Percentiles rank a stretch among this genome's conserved stretches.
These are phyloP conservation scores for Notoglanidium macrostoma DNA, from an alignment of 2,797 vertebrate species.

Conservation along the genomic window DNA sequence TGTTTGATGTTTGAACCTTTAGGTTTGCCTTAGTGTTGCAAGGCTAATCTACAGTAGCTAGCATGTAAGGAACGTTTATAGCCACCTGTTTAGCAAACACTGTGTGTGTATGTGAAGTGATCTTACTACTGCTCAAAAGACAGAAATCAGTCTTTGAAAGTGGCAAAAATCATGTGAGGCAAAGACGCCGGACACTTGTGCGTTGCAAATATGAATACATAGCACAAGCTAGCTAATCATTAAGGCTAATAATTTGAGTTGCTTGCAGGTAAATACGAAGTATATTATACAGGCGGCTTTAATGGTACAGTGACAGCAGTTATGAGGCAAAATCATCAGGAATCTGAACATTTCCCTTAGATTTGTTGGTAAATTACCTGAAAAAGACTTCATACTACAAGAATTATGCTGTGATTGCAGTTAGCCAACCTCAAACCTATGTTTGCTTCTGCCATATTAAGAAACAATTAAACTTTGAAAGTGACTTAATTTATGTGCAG, in stretches of 20 bases:
- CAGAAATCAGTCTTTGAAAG: neutral
- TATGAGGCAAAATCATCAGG: neutral
- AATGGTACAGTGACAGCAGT: neutral
- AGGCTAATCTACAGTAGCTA: neutral
- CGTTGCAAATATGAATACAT: neutral
- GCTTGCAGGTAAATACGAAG: neutral
- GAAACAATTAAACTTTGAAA: neutral
- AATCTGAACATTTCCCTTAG: neutral
- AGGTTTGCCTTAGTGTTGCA: neutral
- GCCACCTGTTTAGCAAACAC: neutral
- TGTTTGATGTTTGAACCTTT: neutral
- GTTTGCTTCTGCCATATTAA: neutral
- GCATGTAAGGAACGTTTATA: neutral
- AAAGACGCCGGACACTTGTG: neutral
- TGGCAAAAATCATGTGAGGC: neutral
- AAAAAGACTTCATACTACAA: neutral
- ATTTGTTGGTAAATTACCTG: neutral
- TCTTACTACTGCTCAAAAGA: neutral
- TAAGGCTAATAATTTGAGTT: neutral
- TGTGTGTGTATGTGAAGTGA: neutral
- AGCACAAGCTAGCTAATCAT: neutral
- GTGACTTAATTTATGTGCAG: neutral
- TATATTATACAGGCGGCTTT: neutral
- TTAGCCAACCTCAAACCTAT: neutral
- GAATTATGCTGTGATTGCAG: neutral